Base-by-base conservation (phyloP, 2,888 invertebrate genomes). In the Gandaritis pyraliata region DNA sequence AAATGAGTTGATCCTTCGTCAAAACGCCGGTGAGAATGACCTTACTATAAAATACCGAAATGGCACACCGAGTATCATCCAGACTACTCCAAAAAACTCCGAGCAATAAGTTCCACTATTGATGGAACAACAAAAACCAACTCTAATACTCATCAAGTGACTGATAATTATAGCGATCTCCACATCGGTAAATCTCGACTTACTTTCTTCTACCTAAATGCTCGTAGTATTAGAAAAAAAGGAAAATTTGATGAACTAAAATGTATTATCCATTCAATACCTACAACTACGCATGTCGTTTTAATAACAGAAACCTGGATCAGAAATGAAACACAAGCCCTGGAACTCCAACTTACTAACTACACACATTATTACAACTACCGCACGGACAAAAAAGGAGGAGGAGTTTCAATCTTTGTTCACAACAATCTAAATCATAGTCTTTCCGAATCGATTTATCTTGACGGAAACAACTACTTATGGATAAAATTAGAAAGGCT, bases 181-280 rank as follows among this genome's bases (percentile, higher is more conserved):
- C n/a, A n/a, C n/a, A n/a, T n/a, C n/a, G n/a, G n/a, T n/a, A n/a
- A n/a, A n/a, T n/a, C n/a, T n/a, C n/a, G n/a, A n/a, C n/a, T n/a
- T n/a, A n/a, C n/a, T n/a, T 18, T 13, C 0, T 41, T 15, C 41
- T 52, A 52, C 7, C 13, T 30, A 1, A 52, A 52, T 16, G 13
- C 43, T 13, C n/a, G 52, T 2, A 52, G 52, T 15, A 52, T 52
- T 12, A 6, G 29, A 0, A 3, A 4, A 13, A 41, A 41, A 2
- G 52, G 23, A 15, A 52, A 52, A 30, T 13, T 52, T 12, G 52
- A 55, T 38, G 38, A 47, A 55, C 46, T 46, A 1, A 46, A 47
- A 47, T 55, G 46, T 38, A 38, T 55, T 13, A 46, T 55, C 10
- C 46, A 55, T 38, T 55, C 46, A 2, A 38, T 55, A 1, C 0